Percentiles rank a stretch among this genome's conserved stretches.
Evolutionary conservation across 1,140 invertebrate species (phyloP).

Genomic region (Drosophila serrata): DNA sequence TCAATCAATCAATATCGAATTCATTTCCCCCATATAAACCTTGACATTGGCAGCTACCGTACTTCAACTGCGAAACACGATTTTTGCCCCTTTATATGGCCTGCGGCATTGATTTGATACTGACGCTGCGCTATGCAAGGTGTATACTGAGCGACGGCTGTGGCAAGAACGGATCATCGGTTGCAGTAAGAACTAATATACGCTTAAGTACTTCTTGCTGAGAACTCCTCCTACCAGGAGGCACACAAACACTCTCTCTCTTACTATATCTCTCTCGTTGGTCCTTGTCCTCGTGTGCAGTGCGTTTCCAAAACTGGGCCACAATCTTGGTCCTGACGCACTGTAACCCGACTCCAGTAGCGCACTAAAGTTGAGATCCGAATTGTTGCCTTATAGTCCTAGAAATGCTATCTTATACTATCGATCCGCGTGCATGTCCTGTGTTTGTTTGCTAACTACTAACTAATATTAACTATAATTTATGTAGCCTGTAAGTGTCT

Average conservation of each 20-base stretch:
- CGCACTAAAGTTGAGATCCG: slow-evolving; percentile 6
- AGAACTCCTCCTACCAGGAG: slow-evolving; percentile 5
- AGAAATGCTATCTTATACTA: slow-evolving; percentile 19
- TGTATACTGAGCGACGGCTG: slow-evolving; percentile 96
- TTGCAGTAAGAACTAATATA: slow-evolving; percentile 89
- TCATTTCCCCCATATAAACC: slow-evolving; percentile 8
- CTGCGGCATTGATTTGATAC: slow-evolving; percentile 73
- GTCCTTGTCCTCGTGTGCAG: slow-evolving; percentile 39
- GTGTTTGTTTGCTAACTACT: slow-evolving; percentile 9
- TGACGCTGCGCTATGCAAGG: slow-evolving; percentile 81
- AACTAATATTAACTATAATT: slow-evolving; percentile 5
- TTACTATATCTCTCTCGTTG: slow-evolving; percentile 7
- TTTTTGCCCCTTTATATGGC: slow-evolving; percentile 78
- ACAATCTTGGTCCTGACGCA: slow-evolving; percentile 3
- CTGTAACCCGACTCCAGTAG: slow-evolving; percentile 22
- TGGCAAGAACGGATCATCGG: slow-evolving; percentile 97
- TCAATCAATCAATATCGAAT: slow-evolving; percentile 13
- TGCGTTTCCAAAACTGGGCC: slow-evolving; percentile 23
- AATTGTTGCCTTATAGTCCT: slow-evolving; percentile 10
- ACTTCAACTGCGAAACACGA: slow-evolving; percentile 71
- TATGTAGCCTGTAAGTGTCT: slow-evolving; percentile 34
- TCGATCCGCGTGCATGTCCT: slow-evolving; percentile 25
- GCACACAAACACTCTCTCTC: background rate
- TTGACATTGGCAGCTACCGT: slow-evolving; percentile 64
- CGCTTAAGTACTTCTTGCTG: slow-evolving; percentile 13